Base-by-base conservation (phyloP, 37 sponge, comb jelly and placozoan species). In the Aplysina aerophoba region DNA sequence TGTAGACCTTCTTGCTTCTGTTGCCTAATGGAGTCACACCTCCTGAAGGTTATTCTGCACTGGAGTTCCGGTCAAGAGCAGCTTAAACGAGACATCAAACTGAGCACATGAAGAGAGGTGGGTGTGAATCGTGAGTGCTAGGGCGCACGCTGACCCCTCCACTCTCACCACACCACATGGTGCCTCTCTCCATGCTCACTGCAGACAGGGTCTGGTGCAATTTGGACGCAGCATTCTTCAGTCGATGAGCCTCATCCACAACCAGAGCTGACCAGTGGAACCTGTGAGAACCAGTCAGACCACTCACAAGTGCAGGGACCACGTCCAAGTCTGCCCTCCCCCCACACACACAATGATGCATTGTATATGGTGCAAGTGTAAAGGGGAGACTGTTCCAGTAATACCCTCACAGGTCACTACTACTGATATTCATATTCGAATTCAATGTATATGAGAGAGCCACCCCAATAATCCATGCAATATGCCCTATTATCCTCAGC, bases 1-100 rank as follows among this genome's bases (percentile, higher is more conserved):
- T 27, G 27, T 62, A 5, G 13, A 25, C 71, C 30, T 35, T 30
- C 2, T 69, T 35, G 71, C 34, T 6, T 1, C 34, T 30, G 63
- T 22, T 27, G n/a, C 59, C 15, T 17, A 20, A 50, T 34, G 8
- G 27, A 5, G 12, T 57, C 55, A 44, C 55, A 91, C 92, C 89
- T 94, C 94, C 15, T 33, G 66, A 12, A 94, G 84, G 77, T 91
- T 94, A 81, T 94, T 94, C 83, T 94, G 94, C 17, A 94, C 89
- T 30, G 94, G 94, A 8, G 94, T 94, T 1, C 94, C 94, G 20
- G 94, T 94, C 54, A 94, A 73, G 6, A 94, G 84, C 12, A 94
- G 87, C n/a, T n/a, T 37, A 28, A 88, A 88, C 44, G 28, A 19
- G 6, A 86, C 83, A 54, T 78, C 31, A 25, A 83, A 72, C 86